Conservation (phyloP, 2,797 vertebrate genomes). For the Pipistrellus pygmaeus region DNA sequence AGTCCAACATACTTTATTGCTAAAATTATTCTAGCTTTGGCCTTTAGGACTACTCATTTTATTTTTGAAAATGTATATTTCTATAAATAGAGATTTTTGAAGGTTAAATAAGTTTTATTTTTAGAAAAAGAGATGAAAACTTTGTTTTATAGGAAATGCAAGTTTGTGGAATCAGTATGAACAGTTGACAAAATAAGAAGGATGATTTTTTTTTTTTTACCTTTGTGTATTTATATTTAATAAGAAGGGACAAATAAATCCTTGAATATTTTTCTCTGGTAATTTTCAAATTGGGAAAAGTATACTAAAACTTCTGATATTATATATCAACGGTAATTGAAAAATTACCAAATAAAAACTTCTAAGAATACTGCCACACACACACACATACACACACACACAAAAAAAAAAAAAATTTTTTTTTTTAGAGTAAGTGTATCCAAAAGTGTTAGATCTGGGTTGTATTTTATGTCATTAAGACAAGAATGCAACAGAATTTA, state of each 20-base stretch:
- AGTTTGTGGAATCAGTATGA: neutral
- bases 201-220: neutral
- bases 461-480: neutral
- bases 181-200: neutral
- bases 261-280: neutral
- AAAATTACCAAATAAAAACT: neutral
- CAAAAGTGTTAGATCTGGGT: neutral
- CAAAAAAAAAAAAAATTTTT: neutral
- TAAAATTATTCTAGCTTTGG: neutral
- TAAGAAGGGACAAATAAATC: neutral
- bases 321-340: neutral
- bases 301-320: neutral
- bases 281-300: neutral
- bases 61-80: slow-evolving; percentile 12
- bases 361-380: neutral
- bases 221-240: neutral
- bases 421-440: neutral
- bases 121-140: neutral
- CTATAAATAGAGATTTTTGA: neutral
- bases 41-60: neutral
- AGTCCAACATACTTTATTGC: neutral
- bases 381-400: no score
- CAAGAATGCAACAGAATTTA: neutral
- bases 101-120: neutral
- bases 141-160: neutral